These are phyloP conservation scores for Phataginus tetradactyla DNA, from an alignment of 2,797 vertebrate species.

Conservation along the genomic window DNA sequence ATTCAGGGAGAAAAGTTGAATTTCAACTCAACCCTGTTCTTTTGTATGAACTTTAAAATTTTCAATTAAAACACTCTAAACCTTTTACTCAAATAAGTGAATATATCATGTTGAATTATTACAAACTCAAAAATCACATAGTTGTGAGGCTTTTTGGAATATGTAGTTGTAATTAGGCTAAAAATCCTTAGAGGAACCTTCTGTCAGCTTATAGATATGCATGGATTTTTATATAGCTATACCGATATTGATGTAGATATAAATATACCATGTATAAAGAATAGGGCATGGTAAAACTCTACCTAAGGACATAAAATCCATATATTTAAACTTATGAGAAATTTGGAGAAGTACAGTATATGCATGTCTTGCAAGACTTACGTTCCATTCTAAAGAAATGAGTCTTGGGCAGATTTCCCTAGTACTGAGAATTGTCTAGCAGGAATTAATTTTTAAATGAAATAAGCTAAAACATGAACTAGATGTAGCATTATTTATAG, in stretches of 20 bases:
- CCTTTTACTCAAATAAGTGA: not conserved
- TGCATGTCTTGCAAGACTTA: slow-evolving; percentile 30
- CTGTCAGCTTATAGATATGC: not conserved
- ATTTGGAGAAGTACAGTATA: slow-evolving; percentile 57
- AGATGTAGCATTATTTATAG: slow-evolving; percentile 54
- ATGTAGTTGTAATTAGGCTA: not conserved
- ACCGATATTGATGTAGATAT: slow-evolving; percentile 17
- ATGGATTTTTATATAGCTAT: not conserved
- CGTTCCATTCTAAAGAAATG: slow-evolving; percentile 68
- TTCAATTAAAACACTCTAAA: not conserved
- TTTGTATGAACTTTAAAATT: not conserved
- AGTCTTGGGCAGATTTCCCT: slow-evolving; percentile 61
- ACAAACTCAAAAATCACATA: slow-evolving; percentile 37
- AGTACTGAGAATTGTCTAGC: slow-evolving; percentile 30
- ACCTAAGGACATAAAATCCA: slow-evolving; percentile 54
- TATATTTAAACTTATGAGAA: slow-evolving; percentile 62
- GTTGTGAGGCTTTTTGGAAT: not conserved
- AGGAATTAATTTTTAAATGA: slow-evolving; percentile 72
- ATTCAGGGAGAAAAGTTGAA: not conserved
- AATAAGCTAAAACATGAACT: slow-evolving; percentile 68
- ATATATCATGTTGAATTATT: slow-evolving; percentile 21
- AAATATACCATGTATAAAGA: slow-evolving; percentile 27
- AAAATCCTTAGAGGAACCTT: slow-evolving; percentile 8
- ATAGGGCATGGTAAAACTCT: slow-evolving; percentile 1
- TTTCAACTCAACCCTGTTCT: not conserved